Evolutionary conservation across 2,888 invertebrate genomes (phyloP).

Genomic region (Macrosoma leucophasiata): DNA sequence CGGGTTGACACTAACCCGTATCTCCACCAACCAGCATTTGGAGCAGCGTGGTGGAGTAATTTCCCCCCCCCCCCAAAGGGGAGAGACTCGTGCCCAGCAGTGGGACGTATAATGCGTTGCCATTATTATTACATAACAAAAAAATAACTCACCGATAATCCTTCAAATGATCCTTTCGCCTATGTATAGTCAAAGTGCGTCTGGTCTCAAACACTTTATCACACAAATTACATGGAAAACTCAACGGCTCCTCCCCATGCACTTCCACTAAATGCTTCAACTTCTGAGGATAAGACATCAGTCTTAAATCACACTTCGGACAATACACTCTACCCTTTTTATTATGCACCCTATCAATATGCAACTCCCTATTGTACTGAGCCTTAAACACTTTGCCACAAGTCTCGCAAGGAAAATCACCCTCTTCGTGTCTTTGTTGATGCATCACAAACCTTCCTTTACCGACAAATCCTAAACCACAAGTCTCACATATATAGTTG

Average conservation of each 20-base stretch:
- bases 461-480: slow-evolving; percentile 52
- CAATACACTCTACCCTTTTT: slow-evolving; percentile 54
- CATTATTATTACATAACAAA: no score
- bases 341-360: slow-evolving; percentile 50
- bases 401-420: slow-evolving; percentile 51
- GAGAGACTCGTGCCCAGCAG: not conserved
- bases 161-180: slow-evolving; percentile 58
- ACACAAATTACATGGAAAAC: slow-evolving; percentile 52
- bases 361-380: slow-evolving; percentile 45
- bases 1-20: no score
- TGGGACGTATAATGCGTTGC: not conserved
- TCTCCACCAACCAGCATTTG: no score
- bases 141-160: no score
- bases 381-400: slow-evolving; percentile 61
- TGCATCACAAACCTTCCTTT: slow-evolving; percentile 55
- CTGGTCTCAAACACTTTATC: slow-evolving; percentile 52
- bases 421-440: slow-evolving; percentile 52
- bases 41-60: no score
- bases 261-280: slow-evolving; percentile 60
- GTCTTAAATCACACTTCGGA: slow-evolving; percentile 49
- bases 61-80: not conserved
- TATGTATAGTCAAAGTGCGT: slow-evolving; percentile 53
- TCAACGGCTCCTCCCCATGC: slow-evolving; percentile 55
- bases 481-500: slow-evolving; percentile 62
- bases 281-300: slow-evolving; percentile 66